phyloP scores from a whole-genome alignment of 2,113 vertebrate genomes.

The Macaca mulatta region DNA sequence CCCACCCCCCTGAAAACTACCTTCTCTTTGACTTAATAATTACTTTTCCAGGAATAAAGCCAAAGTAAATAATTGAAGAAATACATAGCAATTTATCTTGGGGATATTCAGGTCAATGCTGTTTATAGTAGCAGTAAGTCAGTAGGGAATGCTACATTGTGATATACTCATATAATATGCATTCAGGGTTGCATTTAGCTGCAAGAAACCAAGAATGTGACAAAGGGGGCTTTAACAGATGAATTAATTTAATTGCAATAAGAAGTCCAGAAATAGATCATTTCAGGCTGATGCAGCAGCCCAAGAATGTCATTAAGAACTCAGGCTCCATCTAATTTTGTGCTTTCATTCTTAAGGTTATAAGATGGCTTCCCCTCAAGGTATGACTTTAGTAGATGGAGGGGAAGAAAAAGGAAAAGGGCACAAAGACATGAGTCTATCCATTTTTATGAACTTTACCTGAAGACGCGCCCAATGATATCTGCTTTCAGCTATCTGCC shows the following conservation, averaged over 20 bases:
- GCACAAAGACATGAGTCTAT: background rate
- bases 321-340: background rate
- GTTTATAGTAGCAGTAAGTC: background rate
- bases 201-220: background rate
- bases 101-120: background rate
- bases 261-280: background rate
- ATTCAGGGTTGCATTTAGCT: background rate
- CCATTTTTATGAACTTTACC: background rate
- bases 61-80: constrained; percentile 29
- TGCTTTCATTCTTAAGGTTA: background rate
- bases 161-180: background rate
- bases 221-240: background rate
- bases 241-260: background rate
- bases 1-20: background rate
- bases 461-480: background rate
- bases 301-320: background rate
- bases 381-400: background rate
- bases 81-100: background rate
- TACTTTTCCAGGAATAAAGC: constrained; percentile 25
- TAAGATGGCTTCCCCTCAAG: background rate
- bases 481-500: background rate
- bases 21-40: background rate
- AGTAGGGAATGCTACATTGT: background rate
- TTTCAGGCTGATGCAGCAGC: background rate
- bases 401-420: background rate